phyloP scores from a whole-genome alignment of 2,113 vertebrate species.

The Cynopterus brachyotis region DNA sequence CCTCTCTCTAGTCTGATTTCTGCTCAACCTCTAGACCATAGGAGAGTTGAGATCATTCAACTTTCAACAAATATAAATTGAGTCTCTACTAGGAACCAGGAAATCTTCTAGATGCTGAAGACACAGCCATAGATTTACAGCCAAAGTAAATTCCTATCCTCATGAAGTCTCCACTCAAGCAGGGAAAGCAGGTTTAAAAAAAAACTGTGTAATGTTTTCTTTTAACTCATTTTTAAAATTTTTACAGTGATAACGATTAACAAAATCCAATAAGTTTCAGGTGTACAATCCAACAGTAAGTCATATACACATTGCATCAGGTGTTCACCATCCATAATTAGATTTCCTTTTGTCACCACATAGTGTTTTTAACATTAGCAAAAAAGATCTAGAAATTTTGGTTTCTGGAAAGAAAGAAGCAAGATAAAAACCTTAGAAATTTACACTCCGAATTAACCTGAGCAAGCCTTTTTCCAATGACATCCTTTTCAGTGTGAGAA shows the following conservation, averaged over 20 bases:
- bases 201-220: not conserved
- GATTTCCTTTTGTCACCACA: too few relatives aligned
- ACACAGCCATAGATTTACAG: not conserved
- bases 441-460: not conserved
- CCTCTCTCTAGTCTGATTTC: not conserved
- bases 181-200: not conserved
- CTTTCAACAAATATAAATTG: not conserved
- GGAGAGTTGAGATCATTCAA: not conserved
- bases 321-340: too few relatives aligned
- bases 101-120: not conserved
- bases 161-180: not conserved
- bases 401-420: not conserved
- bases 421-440: slow-evolving; percentile 12
- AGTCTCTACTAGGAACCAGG: not conserved
- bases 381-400: not conserved
- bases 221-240: too few relatives aligned
- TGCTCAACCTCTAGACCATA: not conserved
- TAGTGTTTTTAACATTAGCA: not conserved
- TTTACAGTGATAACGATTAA: too few relatives aligned
- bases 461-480: not conserved
- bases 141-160: not conserved
- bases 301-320: too few relatives aligned
- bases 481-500: not conserved
- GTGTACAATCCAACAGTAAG: too few relatives aligned
- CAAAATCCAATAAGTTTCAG: too few relatives aligned